Evolutionary conservation across 2,888 invertebrate species (phyloP), one percentile per base, ranked within the genome.

Genomic region (Drosophila fungiperda): DNA sequence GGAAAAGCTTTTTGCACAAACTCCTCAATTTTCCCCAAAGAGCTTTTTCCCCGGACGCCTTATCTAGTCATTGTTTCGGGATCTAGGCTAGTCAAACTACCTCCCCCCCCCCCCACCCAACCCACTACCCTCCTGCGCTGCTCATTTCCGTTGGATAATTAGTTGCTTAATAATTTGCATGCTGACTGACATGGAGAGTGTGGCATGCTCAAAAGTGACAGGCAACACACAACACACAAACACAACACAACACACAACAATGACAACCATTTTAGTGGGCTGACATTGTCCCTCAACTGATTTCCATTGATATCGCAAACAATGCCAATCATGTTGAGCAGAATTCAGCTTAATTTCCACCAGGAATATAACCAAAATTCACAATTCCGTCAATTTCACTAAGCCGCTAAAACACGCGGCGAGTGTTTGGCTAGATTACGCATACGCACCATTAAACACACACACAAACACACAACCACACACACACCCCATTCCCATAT

Each of bases 101-200:
- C 23, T 9, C 23, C n/a, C 2, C n/a, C 9, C 9, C 6, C 33
- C 26, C 26, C 26, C 26, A 26, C 26, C 2, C 26, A 26, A 29
- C 29, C 6, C 5, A 0, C 6, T 5, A 29, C 29, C 29, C 29
- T 29, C 6, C 29, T 29, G 5, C 29, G 29, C 58, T 35, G 32
- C 49, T 64, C 71, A 59, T 68, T 66, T 76, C 68, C 75, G 76
- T 59, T 74, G 80, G 80, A 78, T 87, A 87, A 87, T 87, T 88
- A 87, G 88, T 80, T 88, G 76, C 80, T 86, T 64, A 87, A 88
- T 87, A 83, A 87, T 87, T 86, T 76, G 84, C 84, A 76, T 77
- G 62, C 59, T 62, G 77, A 40, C 66, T 69, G 87, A 80, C 81
- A 77, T 68, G 78, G 45, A 15, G 45, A 59, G 55, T 17, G 61